Evolutionary conservation across 2,888 invertebrate species (phyloP), one percentile per base, ranked within the genome.

Genomic region (Acleris cristana): DNA sequence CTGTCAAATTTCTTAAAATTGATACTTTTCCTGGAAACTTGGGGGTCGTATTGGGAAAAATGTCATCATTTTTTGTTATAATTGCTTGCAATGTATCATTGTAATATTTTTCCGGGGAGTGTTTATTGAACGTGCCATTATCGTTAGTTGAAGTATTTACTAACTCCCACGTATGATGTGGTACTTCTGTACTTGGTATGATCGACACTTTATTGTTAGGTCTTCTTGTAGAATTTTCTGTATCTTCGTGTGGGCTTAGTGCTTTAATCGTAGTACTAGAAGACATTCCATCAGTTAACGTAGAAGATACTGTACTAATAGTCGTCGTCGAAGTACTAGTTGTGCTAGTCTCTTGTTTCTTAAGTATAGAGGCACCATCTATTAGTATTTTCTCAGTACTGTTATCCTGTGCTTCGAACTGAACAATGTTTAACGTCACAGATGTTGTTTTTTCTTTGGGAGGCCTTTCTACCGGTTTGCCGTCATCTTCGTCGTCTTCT

Each of bases 81-180:
- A 94, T 94, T 3, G 95, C 95, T 79, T 95, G 94, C 54, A 95
- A 83, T 0, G 95, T 95, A 71, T 94, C 94, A 74, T 95, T 95
- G 69, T 94, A 95, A 70, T 94, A 92, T 79, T 92, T 94, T 73
- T 93, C 91, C 71, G 94, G 94, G 4, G 86, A 86, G 70, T 76
- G 75, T 82, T 91, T 92, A 69, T 70, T 83, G 60, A 77, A 79
- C 1, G 87, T 86, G 23, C 87, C 89, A 72, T 91, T 91, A 59
- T 87, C 87, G 59, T 83, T 90, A 14, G 89, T 90, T 1, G 92
- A 92, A 62, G 90, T 92, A 70, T 95, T 95, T 0, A 94, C 90
- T 76, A 94, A 88, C 78, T 95, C 94, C 95, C 95, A 95, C 70
- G 94, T 88, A 64, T 88, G 87, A 72, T 88, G 85, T 19, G 92